Evolutionary conservation across 2,113 vertebrate genomes (phyloP).

Genomic region (Antechinus flavipes): DNA sequence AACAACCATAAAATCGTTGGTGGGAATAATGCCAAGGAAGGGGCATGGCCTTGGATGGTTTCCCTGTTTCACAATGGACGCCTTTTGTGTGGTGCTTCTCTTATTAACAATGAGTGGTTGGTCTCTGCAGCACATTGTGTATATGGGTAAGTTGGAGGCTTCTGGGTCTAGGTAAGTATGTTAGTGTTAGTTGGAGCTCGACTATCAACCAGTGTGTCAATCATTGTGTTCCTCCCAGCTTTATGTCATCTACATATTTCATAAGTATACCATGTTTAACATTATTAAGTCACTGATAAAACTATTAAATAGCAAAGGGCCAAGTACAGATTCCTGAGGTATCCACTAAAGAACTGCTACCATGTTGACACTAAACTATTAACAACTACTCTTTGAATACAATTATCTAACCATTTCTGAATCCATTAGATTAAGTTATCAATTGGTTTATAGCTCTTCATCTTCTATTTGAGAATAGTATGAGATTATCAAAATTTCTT

Average conservation of each 20-base stretch:
- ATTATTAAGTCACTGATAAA: neutral
- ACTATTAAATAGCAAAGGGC: neutral
- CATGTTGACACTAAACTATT: neutral
- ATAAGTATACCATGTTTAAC: neutral
- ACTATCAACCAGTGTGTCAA: neutral
- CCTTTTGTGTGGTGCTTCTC: slow-evolving; percentile 88
- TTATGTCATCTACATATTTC: neutral
- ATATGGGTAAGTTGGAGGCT: slow-evolving; percentile 86
- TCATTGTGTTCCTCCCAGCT: neutral
- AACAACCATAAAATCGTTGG: slow-evolving; percentile 85
- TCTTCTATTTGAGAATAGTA: neutral
- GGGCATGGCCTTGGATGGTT: slow-evolving; percentile 93
- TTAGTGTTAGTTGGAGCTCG: neutral
- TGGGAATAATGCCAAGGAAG: slow-evolving; percentile 86
- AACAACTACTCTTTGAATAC: neutral
- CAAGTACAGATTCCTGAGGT: neutral
- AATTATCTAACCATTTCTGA: neutral
- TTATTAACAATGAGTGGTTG: slow-evolving; percentile 91
- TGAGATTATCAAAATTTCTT: neutral
- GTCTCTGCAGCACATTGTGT: slow-evolving; percentile 95
- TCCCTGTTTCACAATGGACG: slow-evolving; percentile 85
- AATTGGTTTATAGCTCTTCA: neutral
- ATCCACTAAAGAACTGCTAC: neutral
- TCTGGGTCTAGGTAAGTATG: fast-evolving
- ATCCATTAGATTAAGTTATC: neutral